Conservation (phyloP, 2,113 vertebrate genomes). For the Dicaeum eximium region DNA sequence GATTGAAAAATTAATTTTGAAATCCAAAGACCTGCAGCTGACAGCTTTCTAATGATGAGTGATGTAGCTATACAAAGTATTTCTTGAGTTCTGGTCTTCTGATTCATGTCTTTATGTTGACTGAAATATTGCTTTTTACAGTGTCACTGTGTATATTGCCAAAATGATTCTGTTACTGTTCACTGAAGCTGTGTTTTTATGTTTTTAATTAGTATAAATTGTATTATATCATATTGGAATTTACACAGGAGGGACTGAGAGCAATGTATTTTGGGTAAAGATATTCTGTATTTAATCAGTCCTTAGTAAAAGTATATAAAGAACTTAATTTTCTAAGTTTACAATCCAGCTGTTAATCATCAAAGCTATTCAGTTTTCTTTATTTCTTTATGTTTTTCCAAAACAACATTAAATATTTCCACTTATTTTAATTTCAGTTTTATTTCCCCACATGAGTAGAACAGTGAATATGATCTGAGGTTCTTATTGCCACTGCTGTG, state of each 20-base stretch:
- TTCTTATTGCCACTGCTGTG: background rate
- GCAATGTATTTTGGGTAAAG: background rate
- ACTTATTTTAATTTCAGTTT: background rate
- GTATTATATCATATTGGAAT: background rate
- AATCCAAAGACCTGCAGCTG: background rate
- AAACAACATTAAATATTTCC: background rate
- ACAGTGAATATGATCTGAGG: background rate
- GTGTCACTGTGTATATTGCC: background rate
- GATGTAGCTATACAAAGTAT: background rate
- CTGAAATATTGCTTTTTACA: background rate
- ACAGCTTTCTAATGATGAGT: background rate
- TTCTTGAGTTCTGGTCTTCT: background rate
- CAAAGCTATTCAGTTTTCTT: background rate
- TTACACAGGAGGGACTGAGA: background rate
- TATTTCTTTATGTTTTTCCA: background rate
- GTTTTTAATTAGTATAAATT: background rate
- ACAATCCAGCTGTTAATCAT: background rate
- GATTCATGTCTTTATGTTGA: background rate
- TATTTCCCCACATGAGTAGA: background rate
- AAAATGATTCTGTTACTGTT: background rate
- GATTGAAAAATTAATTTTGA: conserved; percentile 5
- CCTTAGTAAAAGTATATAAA: background rate
- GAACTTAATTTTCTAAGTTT: background rate
- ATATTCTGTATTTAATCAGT: background rate
- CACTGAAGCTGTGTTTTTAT: background rate